Conservation (phyloP, 2,797 vertebrate species). For the Sebastes variabilis region DNA sequence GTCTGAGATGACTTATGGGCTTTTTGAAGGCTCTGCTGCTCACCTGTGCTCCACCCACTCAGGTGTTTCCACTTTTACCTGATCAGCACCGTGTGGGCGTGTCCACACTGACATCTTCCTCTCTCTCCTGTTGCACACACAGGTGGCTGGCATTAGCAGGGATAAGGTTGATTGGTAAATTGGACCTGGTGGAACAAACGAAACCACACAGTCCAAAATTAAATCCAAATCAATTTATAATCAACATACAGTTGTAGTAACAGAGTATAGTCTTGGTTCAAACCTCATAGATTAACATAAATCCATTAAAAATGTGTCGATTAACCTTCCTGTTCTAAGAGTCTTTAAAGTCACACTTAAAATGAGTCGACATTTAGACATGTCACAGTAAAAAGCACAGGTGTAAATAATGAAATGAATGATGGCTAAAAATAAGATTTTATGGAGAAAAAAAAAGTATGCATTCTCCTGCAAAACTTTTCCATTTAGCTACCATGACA, state of each 20-base stretch:
- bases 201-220: neutral
- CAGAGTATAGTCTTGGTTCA: neutral
- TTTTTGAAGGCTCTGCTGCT: neutral
- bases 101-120: neutral
- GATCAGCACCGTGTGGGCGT: neutral
- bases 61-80: constrained; percentile 2
- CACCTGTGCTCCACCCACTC: neutral
- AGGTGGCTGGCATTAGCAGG: neutral
- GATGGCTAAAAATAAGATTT: neutral
- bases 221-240: neutral
- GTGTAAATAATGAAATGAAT: neutral
- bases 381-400: too few species aligned
- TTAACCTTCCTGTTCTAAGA: neutral
- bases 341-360: neutral
- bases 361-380: neutral
- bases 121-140: neutral
- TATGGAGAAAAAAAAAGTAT: too few species aligned
- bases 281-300: neutral
- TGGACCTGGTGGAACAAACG: neutral
- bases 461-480: too few species aligned
- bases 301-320: neutral
- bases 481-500: too few species aligned
- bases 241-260: neutral
- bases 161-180: neutral
- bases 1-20: neutral